These are phyloP conservation scores for Oreortyx pictus DNA, from an alignment of 2,797 vertebrate species.

Conservation along the genomic window DNA sequence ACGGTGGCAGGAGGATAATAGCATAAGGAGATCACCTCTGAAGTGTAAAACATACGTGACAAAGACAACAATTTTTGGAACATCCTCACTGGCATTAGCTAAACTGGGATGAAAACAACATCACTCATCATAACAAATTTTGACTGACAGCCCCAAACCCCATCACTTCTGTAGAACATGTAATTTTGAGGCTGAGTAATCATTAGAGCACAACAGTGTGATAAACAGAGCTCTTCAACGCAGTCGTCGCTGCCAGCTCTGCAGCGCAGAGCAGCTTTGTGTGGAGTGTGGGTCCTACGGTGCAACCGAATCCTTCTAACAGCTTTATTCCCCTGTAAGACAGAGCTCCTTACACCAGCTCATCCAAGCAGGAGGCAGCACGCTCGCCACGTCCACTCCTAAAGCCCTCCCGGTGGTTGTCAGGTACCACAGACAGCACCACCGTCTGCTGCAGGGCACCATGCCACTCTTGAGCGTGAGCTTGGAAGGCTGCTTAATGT, in stretches of 20 bases:
- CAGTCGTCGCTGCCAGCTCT: not conserved
- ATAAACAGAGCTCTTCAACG: conserved; percentile 47
- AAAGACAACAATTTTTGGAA: conserved; percentile 52
- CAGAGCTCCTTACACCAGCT: not conserved
- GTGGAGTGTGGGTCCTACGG: not conserved
- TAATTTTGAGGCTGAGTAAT: conserved; percentile 57
- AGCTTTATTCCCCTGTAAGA: not conserved
- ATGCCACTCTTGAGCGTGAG: not conserved
- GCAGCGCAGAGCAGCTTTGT: not conserved
- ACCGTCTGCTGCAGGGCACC: not conserved
- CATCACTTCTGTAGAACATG: conserved; percentile 13
- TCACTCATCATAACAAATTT: conserved; percentile 40
- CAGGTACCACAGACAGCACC: not conserved
- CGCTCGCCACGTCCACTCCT: not conserved
- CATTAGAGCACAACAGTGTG: conserved; percentile 20
- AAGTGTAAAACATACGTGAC: conserved; percentile 25
- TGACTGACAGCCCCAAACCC: conserved; percentile 56
- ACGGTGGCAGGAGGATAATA: not conserved
- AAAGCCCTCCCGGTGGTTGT: not conserved
- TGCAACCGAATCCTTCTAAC: not conserved
- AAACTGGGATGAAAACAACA: conserved; percentile 36
- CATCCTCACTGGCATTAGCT: conserved; percentile 26
- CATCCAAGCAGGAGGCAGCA: not conserved
- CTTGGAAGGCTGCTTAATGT: not conserved
- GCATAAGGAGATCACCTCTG: conserved; percentile 27